Base-by-base conservation (phyloP, 2,113 vertebrate genomes). In the Heliornis fulica region DNA sequence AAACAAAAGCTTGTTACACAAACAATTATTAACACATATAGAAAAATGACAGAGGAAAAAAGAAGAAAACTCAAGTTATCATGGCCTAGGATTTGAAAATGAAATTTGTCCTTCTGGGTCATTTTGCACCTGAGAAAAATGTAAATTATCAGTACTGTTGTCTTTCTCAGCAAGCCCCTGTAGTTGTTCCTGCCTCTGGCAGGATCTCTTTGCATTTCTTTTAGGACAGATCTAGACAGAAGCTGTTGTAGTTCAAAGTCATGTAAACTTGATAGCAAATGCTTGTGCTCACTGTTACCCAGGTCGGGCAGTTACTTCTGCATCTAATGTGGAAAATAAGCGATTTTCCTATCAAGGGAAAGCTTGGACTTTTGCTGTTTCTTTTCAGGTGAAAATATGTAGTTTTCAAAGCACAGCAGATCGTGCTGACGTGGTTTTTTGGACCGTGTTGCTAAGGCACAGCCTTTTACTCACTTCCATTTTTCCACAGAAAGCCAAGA, bases 1-100 rank as follows among this genome's bases (percentile, higher is more conserved):
- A 95, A 98, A 98, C 83, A 83, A 93, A 96, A 88, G 20, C 34
- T 45, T 45, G 20, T 87, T 80, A 84, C 29, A 70, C 80, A 60
- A 94, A 81, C 57, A 57, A 75, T 3, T 71, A 36, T 10, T 93
- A 92, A 50, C 17, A 81, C 9, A 76, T 34, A 32, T 9, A 50
- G 11, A 25, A n/a, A 16, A 78, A 28, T 4, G 2, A 15, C 5
- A 56, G 2, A 38, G 6, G 25, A 18, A 6, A 41, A n/a, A 41
- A 50, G 11, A 46, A 21, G 5, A n/a, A 68, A 56, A 21, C 3
- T 74, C 14, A 48, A 64, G 21, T 69, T 43, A 66, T 21, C 14
- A 25, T 4, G n/a, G 26, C 21, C 41, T 57, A 70, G 10, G 28
- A 82, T 59, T 50, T 61, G 50, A 70, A 69, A 84, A 40, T 19